A percentile compares a stretch with the other conserved stretches of the same genome.
Evolutionary conservation across 2,888 invertebrate genomes (phyloP).

Genomic region (Iselma pallidipennis): DNA sequence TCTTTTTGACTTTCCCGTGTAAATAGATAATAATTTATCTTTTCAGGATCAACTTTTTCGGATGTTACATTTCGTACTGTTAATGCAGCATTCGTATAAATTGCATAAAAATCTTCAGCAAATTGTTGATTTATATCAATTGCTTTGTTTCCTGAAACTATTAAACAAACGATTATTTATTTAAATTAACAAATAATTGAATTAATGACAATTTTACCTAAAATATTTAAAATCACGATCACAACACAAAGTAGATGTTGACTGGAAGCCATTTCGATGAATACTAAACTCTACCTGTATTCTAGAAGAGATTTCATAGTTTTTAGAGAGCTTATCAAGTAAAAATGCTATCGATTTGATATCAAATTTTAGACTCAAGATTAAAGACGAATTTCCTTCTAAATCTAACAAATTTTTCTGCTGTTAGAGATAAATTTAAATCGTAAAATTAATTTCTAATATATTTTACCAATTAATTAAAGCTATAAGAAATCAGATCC

Average conservation of each 20-base stretch:
- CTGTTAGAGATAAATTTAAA: too few species aligned
- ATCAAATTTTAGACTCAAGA: too few species aligned
- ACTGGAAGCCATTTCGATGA: background rate
- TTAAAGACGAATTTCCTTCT: too few species aligned
- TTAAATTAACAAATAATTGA: too few species aligned
- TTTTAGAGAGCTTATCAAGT: too few species aligned
- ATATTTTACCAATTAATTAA: too few species aligned
- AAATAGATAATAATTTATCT: slow-evolving; percentile 37
- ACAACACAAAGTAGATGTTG: background rate
- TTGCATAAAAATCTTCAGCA: slow-evolving; percentile 38
- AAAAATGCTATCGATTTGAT: too few species aligned
- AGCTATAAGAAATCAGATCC: too few species aligned
- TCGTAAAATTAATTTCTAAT: too few species aligned
- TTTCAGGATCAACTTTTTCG: slow-evolving; percentile 34
- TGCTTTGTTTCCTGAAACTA: slow-evolving; percentile 14
- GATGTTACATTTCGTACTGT: slow-evolving; percentile 33
- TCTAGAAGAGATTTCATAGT: too few species aligned
- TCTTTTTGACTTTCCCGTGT: slow-evolving; percentile 31
- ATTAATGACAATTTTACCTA: background rate
- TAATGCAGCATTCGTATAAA: slow-evolving; percentile 39
- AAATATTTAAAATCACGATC: background rate
- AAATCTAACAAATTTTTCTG: too few species aligned
- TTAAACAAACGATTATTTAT: background rate
- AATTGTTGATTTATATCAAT: slow-evolving; percentile 26
- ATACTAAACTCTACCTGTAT: too few species aligned